These are phyloP conservation scores for Drosophila flavopinicola DNA, from an alignment of 2,888 invertebrate genomes.

Conservation along the genomic window DNA sequence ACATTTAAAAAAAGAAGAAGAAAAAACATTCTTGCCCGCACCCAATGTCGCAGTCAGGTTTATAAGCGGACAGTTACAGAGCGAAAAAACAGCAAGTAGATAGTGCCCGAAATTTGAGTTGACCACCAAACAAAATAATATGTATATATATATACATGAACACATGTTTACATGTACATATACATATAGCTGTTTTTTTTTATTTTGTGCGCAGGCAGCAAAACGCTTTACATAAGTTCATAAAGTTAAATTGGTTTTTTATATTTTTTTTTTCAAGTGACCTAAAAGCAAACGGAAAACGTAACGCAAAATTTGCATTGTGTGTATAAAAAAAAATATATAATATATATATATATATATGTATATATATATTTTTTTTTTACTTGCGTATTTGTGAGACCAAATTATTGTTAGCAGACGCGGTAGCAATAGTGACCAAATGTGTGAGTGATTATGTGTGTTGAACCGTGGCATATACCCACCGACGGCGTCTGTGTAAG, in stretches of 20 bases:
- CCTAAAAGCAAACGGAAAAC: constrained; percentile 15
- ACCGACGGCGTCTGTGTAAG: constrained; percentile 60
- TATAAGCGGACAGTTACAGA: neutral
- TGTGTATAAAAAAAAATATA: constrained; percentile 7
- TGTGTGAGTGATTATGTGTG: constrained; percentile 38
- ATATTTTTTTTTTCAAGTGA: constrained; percentile 65
- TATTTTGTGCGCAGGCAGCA: constrained; percentile 64
- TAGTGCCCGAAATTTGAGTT: constrained; percentile 28
- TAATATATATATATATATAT: neutral
- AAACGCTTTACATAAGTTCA: constrained; percentile 72
- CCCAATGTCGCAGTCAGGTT: constrained; percentile 11
- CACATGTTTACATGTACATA: constrained; percentile 22
- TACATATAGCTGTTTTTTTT: constrained; percentile 1
- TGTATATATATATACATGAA: constrained; percentile 6
- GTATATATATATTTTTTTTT: constrained; percentile 16
- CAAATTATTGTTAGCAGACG: constrained; percentile 8
- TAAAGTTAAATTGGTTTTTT: constrained; percentile 42
- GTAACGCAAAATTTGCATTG: constrained; percentile 18
- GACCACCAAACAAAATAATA: constrained; percentile 35
- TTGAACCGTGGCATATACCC: constrained; percentile 77
- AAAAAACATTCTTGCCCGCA: constrained; percentile 5
- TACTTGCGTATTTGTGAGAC: constrained; percentile 32
- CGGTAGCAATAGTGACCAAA: constrained; percentile 1
- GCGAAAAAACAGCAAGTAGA: constrained; percentile 5
- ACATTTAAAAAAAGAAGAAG: neutral